Conservation (phyloP, 1,140 invertebrate species). For the Caenorhabditis briggsae region DNA sequence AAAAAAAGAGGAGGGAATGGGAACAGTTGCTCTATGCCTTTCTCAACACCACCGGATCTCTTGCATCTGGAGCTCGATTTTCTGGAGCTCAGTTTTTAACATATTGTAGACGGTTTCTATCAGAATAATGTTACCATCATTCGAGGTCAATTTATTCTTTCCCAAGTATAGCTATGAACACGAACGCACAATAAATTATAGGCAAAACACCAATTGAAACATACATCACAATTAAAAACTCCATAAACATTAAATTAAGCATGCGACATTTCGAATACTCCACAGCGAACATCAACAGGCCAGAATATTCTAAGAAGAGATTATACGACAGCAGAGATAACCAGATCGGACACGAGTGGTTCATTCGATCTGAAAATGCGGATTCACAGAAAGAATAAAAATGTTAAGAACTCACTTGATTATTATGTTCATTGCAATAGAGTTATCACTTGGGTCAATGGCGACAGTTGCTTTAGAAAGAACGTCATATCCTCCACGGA, state of each 20-base stretch:
- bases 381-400: background rate
- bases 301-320: background rate
- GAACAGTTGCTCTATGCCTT: conserved; percentile 1
- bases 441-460: conserved; percentile 59
- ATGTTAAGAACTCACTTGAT: conserved; percentile 56
- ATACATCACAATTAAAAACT: conserved; percentile 14
- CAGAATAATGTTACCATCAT: too few species aligned
- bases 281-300: background rate
- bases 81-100: too few species aligned
- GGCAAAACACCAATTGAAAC: conserved; percentile 38
- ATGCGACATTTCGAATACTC: background rate
- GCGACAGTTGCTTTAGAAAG: conserved; percentile 58
- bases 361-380: conserved; percentile 13
- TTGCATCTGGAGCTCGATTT: too few species aligned
- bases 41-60: too few species aligned
- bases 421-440: conserved; percentile 56
- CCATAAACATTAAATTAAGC: conserved; percentile 13
- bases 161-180: conserved; percentile 7
- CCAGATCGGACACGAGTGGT: conserved; percentile 31
- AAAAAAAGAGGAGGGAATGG: conserved; percentile 9
- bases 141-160: background rate
- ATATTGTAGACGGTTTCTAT: too few species aligned
- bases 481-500: conserved; percentile 80
- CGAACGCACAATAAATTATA: conserved; percentile 46
- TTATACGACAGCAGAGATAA: conserved; percentile 46